These are phyloP conservation scores for Otocyon megalotis DNA, from an alignment of 2,113 vertebrate species.

Conservation along the genomic window DNA sequence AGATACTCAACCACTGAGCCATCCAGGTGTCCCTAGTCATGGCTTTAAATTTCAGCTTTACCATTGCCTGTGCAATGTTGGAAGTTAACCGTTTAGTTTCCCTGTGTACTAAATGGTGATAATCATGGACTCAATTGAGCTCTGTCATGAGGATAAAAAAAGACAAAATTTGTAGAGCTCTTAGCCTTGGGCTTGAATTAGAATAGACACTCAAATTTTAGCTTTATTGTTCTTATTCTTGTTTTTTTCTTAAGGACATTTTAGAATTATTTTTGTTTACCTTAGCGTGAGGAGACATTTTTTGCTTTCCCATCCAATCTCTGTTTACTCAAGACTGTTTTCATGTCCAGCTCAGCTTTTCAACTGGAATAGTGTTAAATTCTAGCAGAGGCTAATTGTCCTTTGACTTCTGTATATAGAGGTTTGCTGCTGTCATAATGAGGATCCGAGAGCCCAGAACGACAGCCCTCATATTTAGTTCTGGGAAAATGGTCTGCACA, in stretches of 20 bases:
- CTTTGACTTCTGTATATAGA: slow-evolving; percentile 85
- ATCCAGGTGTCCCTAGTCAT: neutral
- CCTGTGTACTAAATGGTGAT: neutral
- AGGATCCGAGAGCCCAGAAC: slow-evolving; percentile 97
- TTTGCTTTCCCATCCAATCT: neutral
- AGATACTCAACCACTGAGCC: too few species aligned
- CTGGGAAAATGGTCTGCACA: slow-evolving; percentile 99
- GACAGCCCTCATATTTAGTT: slow-evolving; percentile 98
- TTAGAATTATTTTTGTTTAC: slow-evolving; percentile 25
- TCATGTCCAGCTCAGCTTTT: neutral
- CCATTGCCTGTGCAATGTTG: neutral
- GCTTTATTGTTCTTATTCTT: neutral
- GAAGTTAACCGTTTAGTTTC: neutral
- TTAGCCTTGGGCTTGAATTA: neutral
- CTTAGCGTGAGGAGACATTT: neutral
- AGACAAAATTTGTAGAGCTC: neutral
- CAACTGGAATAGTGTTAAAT: neutral
- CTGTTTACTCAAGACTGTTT: neutral
- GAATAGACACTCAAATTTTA: neutral
- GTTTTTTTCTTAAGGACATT: neutral
- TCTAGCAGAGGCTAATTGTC: slow-evolving; percentile 13
- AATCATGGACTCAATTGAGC: neutral
- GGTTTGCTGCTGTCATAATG: slow-evolving; percentile 99
- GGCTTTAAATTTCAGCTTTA: slow-evolving; percentile 29
- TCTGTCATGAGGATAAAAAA: neutral